These are phyloP conservation scores for Aeoliscus strigatus DNA, from an alignment of 2,797 vertebrate species.

Conservation along the genomic window DNA sequence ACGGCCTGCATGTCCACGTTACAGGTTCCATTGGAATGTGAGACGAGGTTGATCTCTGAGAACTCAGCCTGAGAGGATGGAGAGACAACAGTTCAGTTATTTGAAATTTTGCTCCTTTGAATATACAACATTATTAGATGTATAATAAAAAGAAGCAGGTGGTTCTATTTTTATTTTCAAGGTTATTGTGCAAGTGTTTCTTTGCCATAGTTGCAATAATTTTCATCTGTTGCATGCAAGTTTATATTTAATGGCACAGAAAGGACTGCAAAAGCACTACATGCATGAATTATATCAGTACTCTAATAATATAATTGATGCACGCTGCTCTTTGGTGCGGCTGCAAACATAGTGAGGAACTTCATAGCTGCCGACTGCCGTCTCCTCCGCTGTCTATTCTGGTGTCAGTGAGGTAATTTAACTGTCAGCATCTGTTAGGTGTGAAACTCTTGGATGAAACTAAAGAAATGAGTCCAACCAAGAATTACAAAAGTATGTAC, in stretches of 20 bases:
- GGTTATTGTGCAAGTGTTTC: too few species aligned
- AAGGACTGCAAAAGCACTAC: too few species aligned
- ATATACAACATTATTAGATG: not conserved
- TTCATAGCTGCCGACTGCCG: constrained; percentile 36
- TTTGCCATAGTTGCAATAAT: too few species aligned
- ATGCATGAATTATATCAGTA: not conserved
- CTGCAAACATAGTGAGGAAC: constrained; percentile 11
- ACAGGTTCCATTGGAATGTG: constrained; percentile 89
- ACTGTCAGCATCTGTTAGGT: constrained; percentile 47
- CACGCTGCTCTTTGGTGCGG: constrained; percentile 30
- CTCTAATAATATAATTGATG: constrained; percentile 2
- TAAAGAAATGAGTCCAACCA: too few species aligned
- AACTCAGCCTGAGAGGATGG: constrained; percentile 84
- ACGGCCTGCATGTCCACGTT: constrained; percentile 92
- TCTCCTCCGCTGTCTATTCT: constrained; percentile 31
- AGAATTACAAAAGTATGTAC: too few species aligned
- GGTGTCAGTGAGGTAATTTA: constrained; percentile 45
- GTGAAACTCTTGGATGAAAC: constrained; percentile 41
- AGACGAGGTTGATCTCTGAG: constrained; percentile 92
- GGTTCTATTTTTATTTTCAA: not conserved
- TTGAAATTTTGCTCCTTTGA: not conserved
- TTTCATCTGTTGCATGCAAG: too few species aligned
- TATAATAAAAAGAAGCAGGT: not conserved
- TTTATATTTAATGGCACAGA: too few species aligned
- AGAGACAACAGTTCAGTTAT: constrained; percentile 3